Conservation (phyloP, 2,797 vertebrate genomes). For the Halcyon leucocephala region DNA sequence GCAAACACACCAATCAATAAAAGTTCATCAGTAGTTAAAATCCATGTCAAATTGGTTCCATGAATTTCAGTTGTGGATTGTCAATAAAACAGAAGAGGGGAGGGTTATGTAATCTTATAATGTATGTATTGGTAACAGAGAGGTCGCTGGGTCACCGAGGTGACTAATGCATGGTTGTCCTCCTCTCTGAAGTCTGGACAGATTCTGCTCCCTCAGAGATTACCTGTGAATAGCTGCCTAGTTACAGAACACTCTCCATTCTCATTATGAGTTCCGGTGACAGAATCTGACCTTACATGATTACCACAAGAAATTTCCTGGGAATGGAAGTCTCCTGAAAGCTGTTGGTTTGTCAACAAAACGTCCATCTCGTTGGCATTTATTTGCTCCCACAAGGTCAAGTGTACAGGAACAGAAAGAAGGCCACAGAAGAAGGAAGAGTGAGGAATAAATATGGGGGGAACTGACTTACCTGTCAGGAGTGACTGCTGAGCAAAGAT, state of each 20-base stretch:
- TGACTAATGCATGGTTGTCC: not conserved
- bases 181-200: not conserved
- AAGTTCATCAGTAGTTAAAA: conserved; percentile 60
- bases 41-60: conserved; percentile 1
- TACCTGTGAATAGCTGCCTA: not conserved
- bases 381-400: not conserved
- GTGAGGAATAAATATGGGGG: not conserved
- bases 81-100: conserved; percentile 1
- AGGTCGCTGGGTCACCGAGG: not conserved
- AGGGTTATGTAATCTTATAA: not conserved
- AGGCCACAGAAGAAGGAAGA: not conserved
- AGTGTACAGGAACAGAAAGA: not conserved
- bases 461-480: conserved; percentile 56
- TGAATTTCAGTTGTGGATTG: conserved; percentile 30
- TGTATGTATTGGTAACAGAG: not conserved
- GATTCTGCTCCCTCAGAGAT: not conserved
- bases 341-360: conserved; percentile 8
- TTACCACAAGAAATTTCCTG: not conserved
- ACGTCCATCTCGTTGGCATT: not conserved
- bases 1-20: conserved; percentile 23
- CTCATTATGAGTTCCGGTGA: not conserved
- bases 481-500: conserved; percentile 41
- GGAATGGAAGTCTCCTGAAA: conserved; percentile 17
- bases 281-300: not conserved
- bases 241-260: not conserved